A percentile compares a stretch with the other conserved stretches of the same genome.
Conservation (phyloP, 2,888 invertebrate genomes). For the Platycheirus rosarum region DNA sequence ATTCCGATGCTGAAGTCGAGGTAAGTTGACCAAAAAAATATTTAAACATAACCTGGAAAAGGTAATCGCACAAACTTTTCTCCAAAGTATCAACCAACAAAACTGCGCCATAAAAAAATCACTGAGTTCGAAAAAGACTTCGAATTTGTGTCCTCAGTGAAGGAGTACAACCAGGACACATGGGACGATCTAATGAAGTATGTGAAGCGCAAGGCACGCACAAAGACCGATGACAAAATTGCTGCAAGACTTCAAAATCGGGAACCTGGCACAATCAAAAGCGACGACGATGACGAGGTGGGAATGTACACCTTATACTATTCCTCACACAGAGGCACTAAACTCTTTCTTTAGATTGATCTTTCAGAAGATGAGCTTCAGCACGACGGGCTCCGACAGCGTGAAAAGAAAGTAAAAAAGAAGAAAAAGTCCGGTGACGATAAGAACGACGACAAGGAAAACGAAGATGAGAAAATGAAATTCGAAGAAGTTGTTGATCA, state of each 20-base stretch:
- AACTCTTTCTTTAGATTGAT: conserved; percentile 82
- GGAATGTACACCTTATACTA: conserved; percentile 29
- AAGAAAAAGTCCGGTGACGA: conserved; percentile 81
- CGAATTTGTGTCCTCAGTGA: conserved; percentile 89
- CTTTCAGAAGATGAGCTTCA: conserved; percentile 91
- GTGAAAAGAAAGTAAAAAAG: conserved; percentile 85
- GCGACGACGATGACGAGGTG: conserved; percentile 84
- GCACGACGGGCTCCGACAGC: conserved; percentile 87
- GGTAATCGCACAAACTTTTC: background rate
- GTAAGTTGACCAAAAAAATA: conserved; percentile 83
- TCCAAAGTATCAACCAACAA: conserved; percentile 91
- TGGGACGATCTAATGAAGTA: conserved; percentile 92
- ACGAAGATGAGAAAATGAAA: conserved; percentile 83
- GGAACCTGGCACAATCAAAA: conserved; percentile 83
- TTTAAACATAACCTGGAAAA: conserved; percentile 52
- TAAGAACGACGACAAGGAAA: conserved; percentile 83
- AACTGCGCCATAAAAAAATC: conserved; percentile 87
- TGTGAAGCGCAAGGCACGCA: conserved; percentile 90
- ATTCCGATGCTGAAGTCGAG: conserved; percentile 91
- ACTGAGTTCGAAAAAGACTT: conserved; percentile 92
- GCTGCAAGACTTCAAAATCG: conserved; percentile 84
- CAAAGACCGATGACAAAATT: conserved; percentile 93
- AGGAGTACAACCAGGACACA: conserved; percentile 91
- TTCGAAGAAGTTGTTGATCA: conserved; percentile 88
- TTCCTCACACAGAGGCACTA: background rate